These are phyloP conservation scores for Pollicipes pollicipes DNA, from an alignment of 1,140 invertebrate species.

Conservation along the genomic window DNA sequence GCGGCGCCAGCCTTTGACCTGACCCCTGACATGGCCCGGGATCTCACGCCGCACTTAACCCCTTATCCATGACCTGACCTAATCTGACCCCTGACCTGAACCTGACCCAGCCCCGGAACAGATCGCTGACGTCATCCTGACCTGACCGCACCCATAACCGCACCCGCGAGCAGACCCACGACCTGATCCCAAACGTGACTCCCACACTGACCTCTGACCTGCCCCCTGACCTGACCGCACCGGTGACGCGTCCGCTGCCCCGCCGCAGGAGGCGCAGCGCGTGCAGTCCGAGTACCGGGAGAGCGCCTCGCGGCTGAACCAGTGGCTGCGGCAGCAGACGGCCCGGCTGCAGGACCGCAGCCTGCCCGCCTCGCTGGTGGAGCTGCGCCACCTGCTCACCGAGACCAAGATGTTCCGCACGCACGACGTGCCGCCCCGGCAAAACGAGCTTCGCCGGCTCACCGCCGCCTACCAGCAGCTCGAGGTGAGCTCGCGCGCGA, in stretches of 20 bases:
- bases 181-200: too few relatives aligned
- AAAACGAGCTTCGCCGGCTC: background rate
- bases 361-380: constrained; percentile 78
- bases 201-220: too few relatives aligned
- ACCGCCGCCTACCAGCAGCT: background rate
- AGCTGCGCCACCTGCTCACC: constrained; percentile 79
- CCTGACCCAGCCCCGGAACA: too few relatives aligned
- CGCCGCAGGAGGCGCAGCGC: constrained; percentile 55
- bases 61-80: background rate
- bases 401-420: constrained; percentile 78
- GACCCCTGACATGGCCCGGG: too few relatives aligned
- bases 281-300: constrained; percentile 78
- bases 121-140: background rate
- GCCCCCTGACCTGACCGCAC: too few relatives aligned
- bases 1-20: too few relatives aligned
- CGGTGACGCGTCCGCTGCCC: background rate
- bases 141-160: background rate
- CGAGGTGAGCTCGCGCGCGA: too few relatives aligned
- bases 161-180: too few relatives aligned
- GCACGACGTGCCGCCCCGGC: constrained; percentile 73
- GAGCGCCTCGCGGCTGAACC: constrained; percentile 57
- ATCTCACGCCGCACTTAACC: background rate
- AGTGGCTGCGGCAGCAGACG: constrained; percentile 80
- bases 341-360: constrained; percentile 69
- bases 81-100: background rate